Conservation (phyloP, 2,113 vertebrate species). For the Chloropsis hardwickii region DNA sequence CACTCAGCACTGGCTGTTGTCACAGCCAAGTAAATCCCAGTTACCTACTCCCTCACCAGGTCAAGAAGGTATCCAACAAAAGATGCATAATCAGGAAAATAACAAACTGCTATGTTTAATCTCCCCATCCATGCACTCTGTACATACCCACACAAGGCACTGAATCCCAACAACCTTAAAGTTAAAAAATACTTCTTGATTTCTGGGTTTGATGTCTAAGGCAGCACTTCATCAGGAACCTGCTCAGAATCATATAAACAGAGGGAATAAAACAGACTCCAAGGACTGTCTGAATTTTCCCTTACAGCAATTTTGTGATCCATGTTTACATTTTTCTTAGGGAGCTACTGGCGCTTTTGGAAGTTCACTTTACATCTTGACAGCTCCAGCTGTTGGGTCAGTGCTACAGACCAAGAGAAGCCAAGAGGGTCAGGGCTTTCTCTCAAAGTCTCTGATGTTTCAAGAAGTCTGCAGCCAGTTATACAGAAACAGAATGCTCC, state of each 20-base stretch:
- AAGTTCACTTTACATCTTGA: background rate
- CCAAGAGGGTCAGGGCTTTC: background rate
- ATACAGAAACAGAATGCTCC: background rate
- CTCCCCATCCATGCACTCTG: background rate
- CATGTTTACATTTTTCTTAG: background rate
- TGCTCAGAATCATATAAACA: background rate
- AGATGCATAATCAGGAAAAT: background rate
- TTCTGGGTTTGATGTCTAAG: background rate
- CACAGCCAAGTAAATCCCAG: background rate
- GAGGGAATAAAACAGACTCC: background rate
- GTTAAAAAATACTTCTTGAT: background rate
- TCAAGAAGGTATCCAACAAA: background rate
- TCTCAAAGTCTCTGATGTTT: background rate
- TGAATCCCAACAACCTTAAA: background rate
- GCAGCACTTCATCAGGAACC: background rate
- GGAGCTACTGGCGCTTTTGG: background rate
- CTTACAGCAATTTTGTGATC: background rate
- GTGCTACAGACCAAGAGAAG: background rate
- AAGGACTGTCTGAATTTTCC: background rate
- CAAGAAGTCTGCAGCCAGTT: background rate
- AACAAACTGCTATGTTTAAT: background rate
- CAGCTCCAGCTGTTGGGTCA: background rate
- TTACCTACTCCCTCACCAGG: background rate
- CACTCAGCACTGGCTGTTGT: background rate
- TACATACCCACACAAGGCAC: background rate